Evolutionary conservation across 2,113 vertebrate genomes (phyloP), one percentile per base, ranked within the genome.

Genomic region (Rhodinocichla rosea): DNA sequence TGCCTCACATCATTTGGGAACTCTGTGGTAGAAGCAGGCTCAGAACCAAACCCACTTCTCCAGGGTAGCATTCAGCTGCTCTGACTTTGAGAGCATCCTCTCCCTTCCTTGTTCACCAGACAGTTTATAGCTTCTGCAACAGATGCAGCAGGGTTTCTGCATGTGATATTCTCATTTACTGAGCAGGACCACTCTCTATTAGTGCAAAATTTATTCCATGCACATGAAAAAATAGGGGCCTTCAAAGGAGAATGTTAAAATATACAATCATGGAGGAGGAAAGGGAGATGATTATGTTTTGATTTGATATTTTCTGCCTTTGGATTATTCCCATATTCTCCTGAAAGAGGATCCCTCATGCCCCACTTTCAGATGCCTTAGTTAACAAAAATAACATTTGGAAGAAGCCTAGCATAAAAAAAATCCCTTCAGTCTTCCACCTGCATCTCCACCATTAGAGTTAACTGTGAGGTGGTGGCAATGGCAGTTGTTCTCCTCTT

Each of bases 41-140:
- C 80, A 96, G 85, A 97, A 95, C 80, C 86, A 96, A 96, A 96
- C 88, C 95, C 93, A 97, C 95, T 97, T 97, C 95, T 96, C 83
- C 92, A 92, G 83, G 69, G 94, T 56, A 90, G 45, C 60, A 24
- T 92, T 93, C 94, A 94, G 76, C 76, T 71, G 69, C 71, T 75
- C 83, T 78, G 53, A 59, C n/a, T 77, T 63, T 71, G 79, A 93
- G 68, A 96, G 88, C 69, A 94, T 96, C 90, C 62, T 90, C 65
- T 91, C 77, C 91, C 82, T 95, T 86, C 92, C 85, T 90, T 90
- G 35, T 89, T 89, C 26, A 68, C 60, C 74, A 88, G 49, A 37
- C 45, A 84, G 18, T 49, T 68, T 57, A 8, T 49, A 87, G 92
- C 94, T 97, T 95, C 90, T 95, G 90, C 90, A 92, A 77, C 59